Evolutionary conservation across 2,113 vertebrate genomes (phyloP).

Genomic region (Platichthys stellatus): DNA sequence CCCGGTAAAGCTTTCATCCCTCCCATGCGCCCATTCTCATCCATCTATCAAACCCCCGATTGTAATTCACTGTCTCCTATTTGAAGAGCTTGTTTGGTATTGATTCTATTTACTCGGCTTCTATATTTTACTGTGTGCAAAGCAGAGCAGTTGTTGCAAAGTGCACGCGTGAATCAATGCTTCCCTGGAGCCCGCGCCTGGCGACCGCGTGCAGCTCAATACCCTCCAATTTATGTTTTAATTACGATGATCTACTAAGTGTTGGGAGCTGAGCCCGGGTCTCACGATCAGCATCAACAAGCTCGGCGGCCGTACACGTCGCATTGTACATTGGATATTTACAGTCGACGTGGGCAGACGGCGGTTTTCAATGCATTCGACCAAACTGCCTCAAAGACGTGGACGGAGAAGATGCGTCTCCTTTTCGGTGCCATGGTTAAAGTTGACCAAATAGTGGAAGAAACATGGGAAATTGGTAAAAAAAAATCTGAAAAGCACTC

Average conservation of each 20-base stretch:
- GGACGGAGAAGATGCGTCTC: background rate
- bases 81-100: slow-evolving; percentile 64
- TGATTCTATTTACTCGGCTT: slow-evolving; percentile 74
- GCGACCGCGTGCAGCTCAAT: slow-evolving; percentile 63
- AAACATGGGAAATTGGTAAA: background rate
- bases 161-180: slow-evolving; percentile 74
- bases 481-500: background rate
- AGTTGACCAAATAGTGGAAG: slow-evolving; percentile 1
- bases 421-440: slow-evolving; percentile 9
- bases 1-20: slow-evolving; percentile 3
- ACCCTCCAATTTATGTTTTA: slow-evolving; percentile 79
- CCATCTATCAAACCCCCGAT: slow-evolving; percentile 26
- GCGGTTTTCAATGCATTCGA: slow-evolving; percentile 6
- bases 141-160: slow-evolving; percentile 76
- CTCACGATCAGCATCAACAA: slow-evolving; percentile 44
- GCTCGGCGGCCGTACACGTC: background rate
- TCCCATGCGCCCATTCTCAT: slow-evolving; percentile 1
- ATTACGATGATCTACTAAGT: slow-evolving; percentile 78
- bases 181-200: slow-evolving; percentile 19
- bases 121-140: slow-evolving; percentile 68
- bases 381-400: slow-evolving; percentile 1
- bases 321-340: slow-evolving; percentile 33
- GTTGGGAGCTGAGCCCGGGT: slow-evolving; percentile 30
- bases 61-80: slow-evolving; percentile 57
- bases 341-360: slow-evolving; percentile 9